phyloP scores from a whole-genome alignment of 2,888 invertebrate genomes.

The Calephelis perditalis region DNA sequence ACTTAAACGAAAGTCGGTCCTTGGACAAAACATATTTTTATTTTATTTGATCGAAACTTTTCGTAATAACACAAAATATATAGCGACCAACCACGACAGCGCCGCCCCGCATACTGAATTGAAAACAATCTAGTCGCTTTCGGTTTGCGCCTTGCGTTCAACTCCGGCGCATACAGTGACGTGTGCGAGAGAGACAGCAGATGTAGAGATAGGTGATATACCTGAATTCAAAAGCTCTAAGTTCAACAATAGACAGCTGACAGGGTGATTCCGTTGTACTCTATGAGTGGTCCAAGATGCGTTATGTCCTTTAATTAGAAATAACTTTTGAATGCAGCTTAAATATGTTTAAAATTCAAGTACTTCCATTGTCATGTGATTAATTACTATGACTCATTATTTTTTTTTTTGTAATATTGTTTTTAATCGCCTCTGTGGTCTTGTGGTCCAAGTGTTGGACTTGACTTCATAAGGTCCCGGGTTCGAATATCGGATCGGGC shows the following conservation, averaged over 20 bases:
- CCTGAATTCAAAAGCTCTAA: slow-evolving; percentile 67
- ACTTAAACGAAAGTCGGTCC: slow-evolving; percentile 38
- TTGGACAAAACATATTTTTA: slow-evolving; percentile 48
- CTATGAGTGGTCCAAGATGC: not conserved
- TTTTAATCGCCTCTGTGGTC: too few relatives aligned
- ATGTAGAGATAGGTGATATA: slow-evolving; percentile 47
- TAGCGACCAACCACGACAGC: slow-evolving; percentile 63
- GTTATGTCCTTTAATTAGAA: too few relatives aligned
- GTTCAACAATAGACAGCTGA: slow-evolving; percentile 31
- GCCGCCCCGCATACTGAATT: slow-evolving; percentile 66
- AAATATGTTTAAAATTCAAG: too few relatives aligned
- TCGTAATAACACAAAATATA: slow-evolving; percentile 52
- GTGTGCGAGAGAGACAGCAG: slow-evolving; percentile 48
- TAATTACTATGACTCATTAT: too few relatives aligned
- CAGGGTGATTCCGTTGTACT: slow-evolving; percentile 18
- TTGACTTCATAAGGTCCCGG: too few relatives aligned
- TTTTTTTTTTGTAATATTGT: too few relatives aligned
- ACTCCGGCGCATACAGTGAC: slow-evolving; percentile 65
- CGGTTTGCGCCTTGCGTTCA: slow-evolving; percentile 33
- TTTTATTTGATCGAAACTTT: slow-evolving; percentile 55
- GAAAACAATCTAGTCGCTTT: slow-evolving; percentile 42
- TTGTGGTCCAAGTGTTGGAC: too few relatives aligned
- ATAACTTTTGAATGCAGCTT: too few relatives aligned
- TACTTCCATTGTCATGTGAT: too few relatives aligned
- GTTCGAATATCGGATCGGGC: too few relatives aligned